These are phyloP conservation scores for Sula dactylatra DNA, from an alignment of 2,113 vertebrate genomes.

Conservation along the genomic window DNA sequence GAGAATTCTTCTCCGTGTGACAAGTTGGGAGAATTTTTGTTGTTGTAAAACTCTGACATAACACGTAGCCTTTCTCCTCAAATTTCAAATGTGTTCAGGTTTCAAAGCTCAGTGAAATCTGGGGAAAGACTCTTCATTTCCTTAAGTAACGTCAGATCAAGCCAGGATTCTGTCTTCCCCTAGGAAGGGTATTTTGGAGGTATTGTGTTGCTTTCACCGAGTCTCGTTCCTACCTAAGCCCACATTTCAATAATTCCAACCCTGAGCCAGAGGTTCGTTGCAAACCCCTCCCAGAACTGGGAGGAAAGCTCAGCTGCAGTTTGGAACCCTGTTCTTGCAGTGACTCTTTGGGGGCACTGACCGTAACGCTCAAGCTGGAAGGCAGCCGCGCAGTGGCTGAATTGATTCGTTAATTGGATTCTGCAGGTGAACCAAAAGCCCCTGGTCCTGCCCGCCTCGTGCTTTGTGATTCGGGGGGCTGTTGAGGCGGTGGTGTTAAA, in stretches of 20 bases:
- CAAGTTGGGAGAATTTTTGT: background rate
- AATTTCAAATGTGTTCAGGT: accelerated
- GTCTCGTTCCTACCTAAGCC: background rate
- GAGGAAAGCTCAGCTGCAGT: background rate
- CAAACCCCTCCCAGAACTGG: background rate
- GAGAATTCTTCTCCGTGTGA: background rate
- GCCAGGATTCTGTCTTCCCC: background rate
- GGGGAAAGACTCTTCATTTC: background rate
- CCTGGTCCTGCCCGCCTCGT: no score
- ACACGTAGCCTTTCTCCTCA: background rate
- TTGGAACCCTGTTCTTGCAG: background rate
- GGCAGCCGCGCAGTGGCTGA: background rate
- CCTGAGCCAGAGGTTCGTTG: background rate
- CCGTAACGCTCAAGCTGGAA: background rate
- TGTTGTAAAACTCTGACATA: background rate
- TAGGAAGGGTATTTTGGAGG: background rate
- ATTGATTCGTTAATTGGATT: background rate
- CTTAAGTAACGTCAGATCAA: background rate
- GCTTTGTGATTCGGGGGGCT: no score
- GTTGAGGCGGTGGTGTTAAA: background rate
- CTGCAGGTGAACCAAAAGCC: background rate
- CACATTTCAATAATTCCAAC: accelerated
- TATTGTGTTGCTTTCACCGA: accelerated
- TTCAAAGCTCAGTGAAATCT: background rate
- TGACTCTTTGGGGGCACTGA: background rate